These are phyloP conservation scores for Parotia lawesii DNA, from an alignment of 2,113 vertebrate genomes.

Conservation along the genomic window DNA sequence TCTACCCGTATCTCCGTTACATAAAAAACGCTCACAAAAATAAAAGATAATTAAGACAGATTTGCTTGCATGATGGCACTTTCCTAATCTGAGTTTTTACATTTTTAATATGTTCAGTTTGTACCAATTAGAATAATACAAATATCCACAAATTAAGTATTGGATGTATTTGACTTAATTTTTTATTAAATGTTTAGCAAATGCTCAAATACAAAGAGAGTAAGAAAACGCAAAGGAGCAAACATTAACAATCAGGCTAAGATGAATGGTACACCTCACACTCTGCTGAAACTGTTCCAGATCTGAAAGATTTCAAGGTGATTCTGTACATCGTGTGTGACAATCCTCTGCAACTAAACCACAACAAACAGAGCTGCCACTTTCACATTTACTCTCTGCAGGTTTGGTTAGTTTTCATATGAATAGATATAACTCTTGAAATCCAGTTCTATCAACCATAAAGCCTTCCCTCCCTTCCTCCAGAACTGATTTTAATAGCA, in stretches of 20 bases:
- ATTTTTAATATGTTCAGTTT: background rate
- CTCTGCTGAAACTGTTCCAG: background rate
- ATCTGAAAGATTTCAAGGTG: background rate
- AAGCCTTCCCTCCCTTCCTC: background rate
- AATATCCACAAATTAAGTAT: background rate
- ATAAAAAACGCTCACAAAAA: background rate
- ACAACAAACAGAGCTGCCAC: background rate
- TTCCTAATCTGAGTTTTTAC: background rate
- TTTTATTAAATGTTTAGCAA: background rate
- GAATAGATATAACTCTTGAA: background rate
- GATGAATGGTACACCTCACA: background rate
- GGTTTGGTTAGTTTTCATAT: constrained; percentile 15
- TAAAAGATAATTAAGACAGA: background rate
- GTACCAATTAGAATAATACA: background rate
- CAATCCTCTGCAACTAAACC: background rate
- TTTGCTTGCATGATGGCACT: background rate
- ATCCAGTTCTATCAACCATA: background rate
- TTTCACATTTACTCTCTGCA: background rate
- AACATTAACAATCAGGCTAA: background rate
- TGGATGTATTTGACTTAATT: background rate
- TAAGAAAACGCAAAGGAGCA: background rate
- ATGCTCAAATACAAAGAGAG: background rate
- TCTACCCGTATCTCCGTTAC: background rate
- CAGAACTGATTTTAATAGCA: constrained; percentile 23
- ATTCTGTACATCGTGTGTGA: background rate